These are phyloP conservation scores for Aphaenogaster rudis DNA, from an alignment of 1,140 invertebrate species.

Conservation along the genomic window DNA sequence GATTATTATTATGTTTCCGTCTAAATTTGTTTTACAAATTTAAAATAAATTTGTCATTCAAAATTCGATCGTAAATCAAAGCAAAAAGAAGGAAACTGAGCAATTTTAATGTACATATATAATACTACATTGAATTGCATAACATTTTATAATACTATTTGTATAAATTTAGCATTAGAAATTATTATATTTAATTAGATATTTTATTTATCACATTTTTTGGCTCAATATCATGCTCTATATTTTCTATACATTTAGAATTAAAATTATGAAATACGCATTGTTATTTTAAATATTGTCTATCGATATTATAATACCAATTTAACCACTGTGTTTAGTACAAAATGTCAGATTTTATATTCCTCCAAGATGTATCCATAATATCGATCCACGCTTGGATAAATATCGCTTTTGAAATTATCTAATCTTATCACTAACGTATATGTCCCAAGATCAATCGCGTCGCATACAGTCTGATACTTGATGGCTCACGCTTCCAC, in stretches of 20 bases:
- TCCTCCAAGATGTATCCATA: neutral
- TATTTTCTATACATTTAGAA: neutral
- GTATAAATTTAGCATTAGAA: neutral
- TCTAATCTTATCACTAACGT: conserved; percentile 72
- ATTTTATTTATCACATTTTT: neutral
- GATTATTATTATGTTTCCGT: conserved; percentile 8
- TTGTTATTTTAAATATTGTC: conserved; percentile 2
- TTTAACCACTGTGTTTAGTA: neutral
- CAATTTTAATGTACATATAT: neutral
- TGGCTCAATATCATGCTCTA: neutral
- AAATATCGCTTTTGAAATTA: conserved; percentile 67
- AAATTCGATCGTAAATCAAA: neutral
- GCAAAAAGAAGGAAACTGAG: neutral
- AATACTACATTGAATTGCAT: neutral
- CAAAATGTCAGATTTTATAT: neutral
- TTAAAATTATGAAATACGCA: neutral
- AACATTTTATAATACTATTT: neutral
- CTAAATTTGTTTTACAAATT: neutral
- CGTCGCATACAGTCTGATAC: neutral
- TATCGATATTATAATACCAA: neutral
- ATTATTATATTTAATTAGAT: conserved; percentile 28
- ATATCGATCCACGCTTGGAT: conserved; percentile 68
- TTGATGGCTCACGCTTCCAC: neutral
- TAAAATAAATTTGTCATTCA: neutral
- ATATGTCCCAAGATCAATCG: conserved; percentile 5